A percentile compares a stretch with the other conserved stretches of the same genome.
Evolutionary conservation across 2,888 invertebrate genomes (phyloP).

Genomic region (Drosophila paucipuncta): DNA sequence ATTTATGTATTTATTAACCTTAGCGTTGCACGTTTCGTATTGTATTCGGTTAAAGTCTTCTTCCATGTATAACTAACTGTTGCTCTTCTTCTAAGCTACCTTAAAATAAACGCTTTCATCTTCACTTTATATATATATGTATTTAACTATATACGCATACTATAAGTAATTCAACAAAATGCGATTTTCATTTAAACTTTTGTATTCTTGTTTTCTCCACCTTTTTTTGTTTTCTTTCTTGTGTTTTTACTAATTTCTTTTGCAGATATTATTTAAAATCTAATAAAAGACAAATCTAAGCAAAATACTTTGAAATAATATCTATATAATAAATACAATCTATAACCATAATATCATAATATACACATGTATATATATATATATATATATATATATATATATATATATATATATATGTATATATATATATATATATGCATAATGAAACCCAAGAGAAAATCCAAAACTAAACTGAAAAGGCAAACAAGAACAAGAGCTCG

Average conservation of each 20-base stretch:
- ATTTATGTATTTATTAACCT: slow-evolving; percentile 4
- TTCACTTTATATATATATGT: neutral
- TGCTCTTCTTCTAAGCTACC: neutral
- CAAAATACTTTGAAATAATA: slow-evolving; percentile 50
- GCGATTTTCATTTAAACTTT: slow-evolving; percentile 53
- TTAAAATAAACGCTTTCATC: neutral
- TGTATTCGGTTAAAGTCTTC: slow-evolving; percentile 12
- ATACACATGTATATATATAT: neutral
- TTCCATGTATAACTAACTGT: slow-evolving; percentile 2
- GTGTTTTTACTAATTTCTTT: slow-evolving; percentile 74
- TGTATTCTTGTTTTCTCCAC: slow-evolving; percentile 42
- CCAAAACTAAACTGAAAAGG: slow-evolving; percentile 14
- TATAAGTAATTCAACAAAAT: slow-evolving; percentile 11
- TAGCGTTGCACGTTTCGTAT: slow-evolving; percentile 14
- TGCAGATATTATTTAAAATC: slow-evolving; percentile 80
- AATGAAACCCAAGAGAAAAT: slow-evolving; percentile 18
- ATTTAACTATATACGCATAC: slow-evolving; percentile 1
- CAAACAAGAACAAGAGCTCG: slow-evolving; percentile 15
- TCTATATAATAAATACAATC: slow-evolving; percentile 30
- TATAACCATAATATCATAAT: slow-evolving; percentile 30
- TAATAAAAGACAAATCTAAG: slow-evolving; percentile 60
- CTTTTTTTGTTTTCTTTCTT: slow-evolving; percentile 43
- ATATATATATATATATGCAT: slow-evolving; percentile 9
- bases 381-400: neutral
- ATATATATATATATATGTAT: neutral